Percentiles rank a stretch among this genome's conserved stretches.
phyloP scores from a whole-genome alignment of 1,140 invertebrate species.

The Aradophagus sp. region DNA sequence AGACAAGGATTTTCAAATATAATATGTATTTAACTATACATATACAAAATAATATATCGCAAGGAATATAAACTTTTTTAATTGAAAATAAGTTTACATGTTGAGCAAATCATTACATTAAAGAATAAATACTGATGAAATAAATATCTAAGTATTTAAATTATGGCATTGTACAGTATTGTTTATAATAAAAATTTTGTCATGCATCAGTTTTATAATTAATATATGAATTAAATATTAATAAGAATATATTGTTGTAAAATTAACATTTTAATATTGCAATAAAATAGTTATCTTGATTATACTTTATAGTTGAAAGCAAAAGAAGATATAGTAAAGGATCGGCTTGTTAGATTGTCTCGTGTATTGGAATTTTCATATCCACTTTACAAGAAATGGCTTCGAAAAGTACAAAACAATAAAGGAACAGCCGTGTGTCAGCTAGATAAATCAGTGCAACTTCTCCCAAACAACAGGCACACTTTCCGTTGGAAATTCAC shows the following conservation, averaged over 20 bases:
- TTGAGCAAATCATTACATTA: too few species aligned
- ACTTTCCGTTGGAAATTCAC: conserved; percentile 71
- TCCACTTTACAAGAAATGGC: conserved; percentile 69
- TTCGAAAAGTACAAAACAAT: conserved; percentile 61
- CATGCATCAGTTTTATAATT: too few species aligned
- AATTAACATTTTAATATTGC: not conserved
- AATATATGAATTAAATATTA: too few species aligned
- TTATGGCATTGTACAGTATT: too few species aligned
- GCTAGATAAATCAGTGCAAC: conserved; percentile 61
- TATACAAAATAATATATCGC: too few species aligned
- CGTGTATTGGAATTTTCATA: conserved; percentile 68
- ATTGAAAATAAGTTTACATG: too few species aligned
- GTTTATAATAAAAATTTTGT: too few species aligned
- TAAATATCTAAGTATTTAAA: too few species aligned
- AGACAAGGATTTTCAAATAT: too few species aligned
- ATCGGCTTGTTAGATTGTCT: conserved; percentile 66
- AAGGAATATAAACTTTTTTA: too few species aligned
- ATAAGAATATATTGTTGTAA: not conserved
- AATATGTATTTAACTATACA: too few species aligned
- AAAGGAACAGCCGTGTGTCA: conserved; percentile 67
- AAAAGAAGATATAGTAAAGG: conserved; percentile 64
- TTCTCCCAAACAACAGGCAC: conserved; percentile 61
- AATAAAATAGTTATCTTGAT: conserved; percentile 21
- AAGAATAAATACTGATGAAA: too few species aligned
- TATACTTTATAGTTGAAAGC: conserved; percentile 58